Evolutionary conservation across 2,888 invertebrate genomes (phyloP), one percentile per base, ranked within the genome.

Genomic region (Drosophila prolongata): DNA sequence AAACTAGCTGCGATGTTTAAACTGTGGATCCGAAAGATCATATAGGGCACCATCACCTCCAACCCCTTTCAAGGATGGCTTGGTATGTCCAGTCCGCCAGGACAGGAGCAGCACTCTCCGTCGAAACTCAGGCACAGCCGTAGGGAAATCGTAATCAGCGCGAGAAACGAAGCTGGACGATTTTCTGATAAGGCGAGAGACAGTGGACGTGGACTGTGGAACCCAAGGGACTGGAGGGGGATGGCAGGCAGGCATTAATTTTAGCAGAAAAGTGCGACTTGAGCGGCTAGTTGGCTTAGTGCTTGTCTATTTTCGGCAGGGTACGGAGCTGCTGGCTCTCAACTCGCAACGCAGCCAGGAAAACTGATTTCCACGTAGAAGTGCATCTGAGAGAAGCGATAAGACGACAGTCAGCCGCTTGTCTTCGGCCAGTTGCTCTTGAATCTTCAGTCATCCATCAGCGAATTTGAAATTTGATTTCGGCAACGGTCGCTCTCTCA

Each of bases 301-400:
- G 67, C 85, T 86, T 55, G 76, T 88, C 80, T 67, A 89, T 89
- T 84, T 89, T 84, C 79, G 89, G 79, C 87, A 73, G 85, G 70
- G 79, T 77, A 87, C 87, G 81, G 83, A 87, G 70, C 81, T 80
- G 71, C 80, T 87, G 69, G 77, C 81, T 88, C 62, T 74, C 87
- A 42, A 60, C 35, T 47, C 50, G 47, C 65, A 50, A 62, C 47
- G 35, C 61, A 61, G 61, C 38, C 58, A 60, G 66, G 56, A 71
- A 77, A 54, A 68, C 11, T 19, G 55, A 43, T 34, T 57, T 42
- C 16, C 65, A 49, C 62, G 34, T 49, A 16, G 65, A 64, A 65
- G 43, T 49, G 62, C 65, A 64, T 49, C 65, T 27, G 42, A 35
- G 35, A 68, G 75, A 77, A 43, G 56, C 34, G 62, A 64, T 64